phyloP scores from a whole-genome alignment of 1,140 invertebrate species.

The Lepidostoma basale region DNA sequence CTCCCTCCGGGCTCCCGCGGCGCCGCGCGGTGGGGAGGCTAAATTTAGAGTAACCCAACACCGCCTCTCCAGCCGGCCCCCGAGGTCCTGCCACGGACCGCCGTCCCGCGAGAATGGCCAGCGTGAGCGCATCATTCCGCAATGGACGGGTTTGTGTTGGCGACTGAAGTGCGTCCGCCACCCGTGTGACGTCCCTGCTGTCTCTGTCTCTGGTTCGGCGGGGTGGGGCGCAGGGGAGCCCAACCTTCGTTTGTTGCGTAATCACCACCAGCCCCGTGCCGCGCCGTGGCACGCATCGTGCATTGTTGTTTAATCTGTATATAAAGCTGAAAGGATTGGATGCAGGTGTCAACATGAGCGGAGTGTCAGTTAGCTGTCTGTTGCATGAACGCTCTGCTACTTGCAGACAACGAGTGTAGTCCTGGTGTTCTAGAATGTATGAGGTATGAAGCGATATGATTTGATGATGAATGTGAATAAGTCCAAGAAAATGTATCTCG shows the following conservation, averaged over 20 bases:
- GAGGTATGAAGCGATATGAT: too few species aligned
- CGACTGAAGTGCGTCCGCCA: background rate
- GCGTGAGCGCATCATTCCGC: slow-evolving; percentile 52
- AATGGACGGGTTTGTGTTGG: too few species aligned
- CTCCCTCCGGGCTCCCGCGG: slow-evolving; percentile 57
- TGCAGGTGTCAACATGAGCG: too few species aligned
- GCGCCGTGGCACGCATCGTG: background rate
- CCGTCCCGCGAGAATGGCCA: background rate
- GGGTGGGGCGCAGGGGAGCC: slow-evolving; percentile 30
- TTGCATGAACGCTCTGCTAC: too few species aligned
- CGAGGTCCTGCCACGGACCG: slow-evolving; percentile 25
- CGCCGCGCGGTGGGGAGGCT: slow-evolving; percentile 22
- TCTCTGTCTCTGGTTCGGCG: slow-evolving; percentile 20
- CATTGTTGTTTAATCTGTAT: too few species aligned
- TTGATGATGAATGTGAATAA: too few species aligned
- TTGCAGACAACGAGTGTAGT: too few species aligned
- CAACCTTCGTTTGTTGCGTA: slow-evolving; percentile 54
- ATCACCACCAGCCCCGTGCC: slow-evolving; percentile 56
- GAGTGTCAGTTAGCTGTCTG: too few species aligned
- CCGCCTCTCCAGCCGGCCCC: background rate
- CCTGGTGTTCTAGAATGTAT: too few species aligned
- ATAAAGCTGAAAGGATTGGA: too few species aligned
- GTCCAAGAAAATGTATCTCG: too few species aligned
- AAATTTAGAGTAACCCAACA: slow-evolving; percentile 45
- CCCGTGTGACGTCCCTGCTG: background rate